Conservation (phyloP, 2,888 invertebrate species). For the Altica lythri region DNA sequence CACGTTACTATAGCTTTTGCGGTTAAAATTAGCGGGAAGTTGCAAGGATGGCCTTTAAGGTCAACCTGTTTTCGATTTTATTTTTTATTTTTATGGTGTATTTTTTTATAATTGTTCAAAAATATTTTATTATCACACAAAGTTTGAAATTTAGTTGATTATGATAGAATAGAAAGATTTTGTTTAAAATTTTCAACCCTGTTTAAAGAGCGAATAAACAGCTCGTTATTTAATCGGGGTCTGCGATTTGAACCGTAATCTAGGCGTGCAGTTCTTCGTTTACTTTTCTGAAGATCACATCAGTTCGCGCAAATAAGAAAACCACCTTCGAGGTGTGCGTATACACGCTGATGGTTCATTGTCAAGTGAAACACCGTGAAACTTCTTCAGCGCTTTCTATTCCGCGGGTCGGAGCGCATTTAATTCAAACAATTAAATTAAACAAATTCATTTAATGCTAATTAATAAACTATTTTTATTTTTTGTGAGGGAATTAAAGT, state of each 20-base stretch:
- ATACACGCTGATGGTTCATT: conserved; percentile 18
- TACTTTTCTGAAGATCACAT: conserved; percentile 16
- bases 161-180: no score
- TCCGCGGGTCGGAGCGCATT: conserved; percentile 1
- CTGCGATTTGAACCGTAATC: conserved; percentile 11
- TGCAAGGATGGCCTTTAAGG: no score
- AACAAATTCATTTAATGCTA: conserved; percentile 4
- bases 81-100: no score
- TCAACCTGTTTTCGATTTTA: no score
- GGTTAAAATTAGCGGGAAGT: no score
- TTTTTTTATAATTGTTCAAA: no score
- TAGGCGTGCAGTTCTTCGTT: conserved; percentile 21
- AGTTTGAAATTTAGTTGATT: no score
- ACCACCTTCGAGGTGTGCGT: conserved; percentile 31
- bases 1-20: no score
- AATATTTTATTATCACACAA: no score
- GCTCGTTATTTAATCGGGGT: conserved; percentile 4
- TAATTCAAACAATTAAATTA: conserved; percentile 7
- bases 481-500: background rate
- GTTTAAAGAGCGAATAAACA: no score
- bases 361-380: conserved; percentile 26
- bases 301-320: conserved; percentile 5
- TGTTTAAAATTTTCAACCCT: no score
- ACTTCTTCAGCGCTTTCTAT: conserved; percentile 25
- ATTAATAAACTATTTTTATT: background rate